Base-by-base conservation (phyloP, 2,888 invertebrate genomes). In the Microctonus brassicae region DNA sequence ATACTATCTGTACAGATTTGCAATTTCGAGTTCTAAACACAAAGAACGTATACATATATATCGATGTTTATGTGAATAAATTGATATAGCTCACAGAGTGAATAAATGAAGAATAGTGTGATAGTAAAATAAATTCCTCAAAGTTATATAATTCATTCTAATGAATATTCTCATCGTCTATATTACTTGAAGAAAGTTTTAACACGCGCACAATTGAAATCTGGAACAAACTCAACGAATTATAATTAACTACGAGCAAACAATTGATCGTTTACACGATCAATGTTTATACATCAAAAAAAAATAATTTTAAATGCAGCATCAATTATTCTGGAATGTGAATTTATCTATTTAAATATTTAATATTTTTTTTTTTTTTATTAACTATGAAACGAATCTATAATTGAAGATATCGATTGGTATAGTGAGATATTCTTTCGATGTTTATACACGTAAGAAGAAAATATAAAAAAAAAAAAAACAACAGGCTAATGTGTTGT, bases 401-500 rank as follows among this genome's bases (percentile, higher is more conserved):
- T 39, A 39, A 39, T 39, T 39, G 39, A 13, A 39, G 13, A 39
- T 39, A n/a, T n/a, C n/a, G 39, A 39, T 4, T 13, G 29, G 29
- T 24, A n/a, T 24, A n/a, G 29, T 26, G 7, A 57, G n/a, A 57
- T 13, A 57, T n/a, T n/a, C n/a, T n/a, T 4, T n/a, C 24, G 29
- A 26, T 57, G 29, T 22, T 3, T n/a, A n/a, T 39, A 39, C n/a
- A 39, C 1, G 36, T 36, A 13, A 61, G 22, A 20, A 36, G 3
- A 34, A 29, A 24, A 29, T 11, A 60, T 60, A 36, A 62, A 42
- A n/a, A n/a, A n/a, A 60, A 34, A 36, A 62, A 42, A n/a, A n/a
- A n/a, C n/a, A n/a, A n/a, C 2, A 22, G 29, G 39, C 33, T 33
- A 58, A 29, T 62, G 26, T 39, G 24, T 62, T 47, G 63, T n/a